Percentiles rank a stretch among this genome's conserved stretches.
phyloP scores from a whole-genome alignment of 2,888 invertebrate species.

The Limulus polyphemus region DNA sequence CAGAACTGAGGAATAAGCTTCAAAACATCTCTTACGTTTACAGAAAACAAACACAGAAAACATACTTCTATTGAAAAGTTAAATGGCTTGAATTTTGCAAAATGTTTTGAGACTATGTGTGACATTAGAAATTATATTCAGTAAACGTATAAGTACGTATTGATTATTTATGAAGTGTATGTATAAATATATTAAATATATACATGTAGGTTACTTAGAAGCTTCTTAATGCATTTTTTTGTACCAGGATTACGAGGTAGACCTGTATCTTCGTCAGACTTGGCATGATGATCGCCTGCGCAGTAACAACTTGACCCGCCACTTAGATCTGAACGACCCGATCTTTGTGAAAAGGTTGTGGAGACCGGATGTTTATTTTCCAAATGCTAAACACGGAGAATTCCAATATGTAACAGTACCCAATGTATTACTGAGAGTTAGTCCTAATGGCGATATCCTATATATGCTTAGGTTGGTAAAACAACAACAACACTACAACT shows the following conservation, averaged over 20 bases:
- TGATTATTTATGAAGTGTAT: too few relatives aligned
- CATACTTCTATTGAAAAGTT: too few relatives aligned
- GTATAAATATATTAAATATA: too few relatives aligned
- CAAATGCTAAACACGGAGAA: conserved; percentile 29
- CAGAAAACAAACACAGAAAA: too few relatives aligned
- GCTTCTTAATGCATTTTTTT: not conserved
- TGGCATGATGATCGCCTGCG: conserved; percentile 41
- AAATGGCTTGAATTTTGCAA: too few relatives aligned
- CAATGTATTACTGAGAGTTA: conserved; percentile 28
- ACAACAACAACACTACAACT: too few relatives aligned
- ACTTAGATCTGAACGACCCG: conserved; percentile 39
- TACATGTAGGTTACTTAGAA: too few relatives aligned
- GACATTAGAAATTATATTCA: too few relatives aligned
- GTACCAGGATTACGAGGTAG: conserved; percentile 41
- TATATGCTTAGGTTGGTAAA: conserved; percentile 29
- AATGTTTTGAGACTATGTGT: too few relatives aligned
- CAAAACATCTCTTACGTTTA: too few relatives aligned
- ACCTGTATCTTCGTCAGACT: conserved; percentile 42
- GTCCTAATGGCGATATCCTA: conserved; percentile 27
- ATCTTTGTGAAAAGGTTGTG: conserved; percentile 30
- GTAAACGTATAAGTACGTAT: too few relatives aligned
- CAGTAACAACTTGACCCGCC: conserved; percentile 37
- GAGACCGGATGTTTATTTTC: conserved; percentile 32
- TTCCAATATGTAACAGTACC: conserved; percentile 31
- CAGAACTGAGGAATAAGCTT: too few relatives aligned